phyloP scores from a whole-genome alignment of 2,888 invertebrate species.

The Drosophila affinis region DNA sequence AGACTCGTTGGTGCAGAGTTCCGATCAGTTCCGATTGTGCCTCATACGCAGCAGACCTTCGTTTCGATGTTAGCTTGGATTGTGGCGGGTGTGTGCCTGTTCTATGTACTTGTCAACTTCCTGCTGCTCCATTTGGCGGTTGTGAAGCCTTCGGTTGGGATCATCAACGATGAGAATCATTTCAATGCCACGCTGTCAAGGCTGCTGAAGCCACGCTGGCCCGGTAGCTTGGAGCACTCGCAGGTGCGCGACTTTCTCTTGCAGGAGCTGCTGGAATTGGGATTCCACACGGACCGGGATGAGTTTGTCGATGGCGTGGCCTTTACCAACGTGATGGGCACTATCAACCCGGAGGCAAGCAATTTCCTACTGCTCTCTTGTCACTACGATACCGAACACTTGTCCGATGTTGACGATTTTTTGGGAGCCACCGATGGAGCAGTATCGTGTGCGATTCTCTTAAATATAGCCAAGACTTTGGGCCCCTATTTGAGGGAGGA shows the following conservation, averaged over 20 bases:
- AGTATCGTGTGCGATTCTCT: conserved; percentile 96
- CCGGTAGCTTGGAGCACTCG: conserved; percentile 43
- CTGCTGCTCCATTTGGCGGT: not conserved
- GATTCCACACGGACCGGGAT: conserved; percentile 30
- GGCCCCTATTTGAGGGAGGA: conserved; percentile 82
- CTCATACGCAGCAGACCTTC: not conserved
- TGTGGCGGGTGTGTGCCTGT: not conserved
- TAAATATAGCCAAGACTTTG: conserved; percentile 89
- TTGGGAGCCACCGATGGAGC: conserved; percentile 94
- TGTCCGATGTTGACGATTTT: conserved; percentile 83
- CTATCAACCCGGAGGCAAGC: conserved; percentile 87
- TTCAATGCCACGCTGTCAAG: conserved; percentile 41
- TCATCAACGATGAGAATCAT: conserved; percentile 33
- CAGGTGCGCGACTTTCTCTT: conserved; percentile 38
- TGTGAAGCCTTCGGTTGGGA: not conserved
- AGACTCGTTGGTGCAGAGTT: not conserved
- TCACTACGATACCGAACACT: conserved; percentile 90
- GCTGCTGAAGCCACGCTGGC: conserved; percentile 42
- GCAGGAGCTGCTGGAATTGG: conserved; percentile 28
- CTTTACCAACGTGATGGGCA: conserved; percentile 88
- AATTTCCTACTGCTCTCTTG: conserved; percentile 88
- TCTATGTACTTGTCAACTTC: conserved; percentile 23
- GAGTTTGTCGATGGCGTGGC: conserved; percentile 69
- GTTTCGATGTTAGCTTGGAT: conserved; percentile 13
- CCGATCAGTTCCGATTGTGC: not conserved